Conservation (phyloP, 2,113 vertebrate genomes). For the Megaceryle maxima region DNA sequence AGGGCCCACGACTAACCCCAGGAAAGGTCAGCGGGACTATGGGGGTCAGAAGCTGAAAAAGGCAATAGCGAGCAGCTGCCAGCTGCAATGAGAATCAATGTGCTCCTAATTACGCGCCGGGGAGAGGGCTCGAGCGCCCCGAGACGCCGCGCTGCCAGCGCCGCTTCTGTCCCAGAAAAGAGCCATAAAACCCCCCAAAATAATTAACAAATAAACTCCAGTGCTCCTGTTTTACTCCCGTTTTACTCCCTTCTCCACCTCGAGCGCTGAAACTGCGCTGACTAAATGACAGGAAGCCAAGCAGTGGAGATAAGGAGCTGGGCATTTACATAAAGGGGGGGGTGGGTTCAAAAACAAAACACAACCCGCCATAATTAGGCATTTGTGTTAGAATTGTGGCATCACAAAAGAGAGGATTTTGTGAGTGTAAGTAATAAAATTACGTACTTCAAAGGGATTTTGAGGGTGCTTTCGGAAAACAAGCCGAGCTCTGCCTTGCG, state of each 20-base stretch:
- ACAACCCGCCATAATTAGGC: neutral
- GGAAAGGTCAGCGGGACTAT: constrained; percentile 81
- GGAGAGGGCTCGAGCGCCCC: neutral
- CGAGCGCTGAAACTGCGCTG: neutral
- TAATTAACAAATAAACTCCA: neutral
- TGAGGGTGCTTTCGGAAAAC: neutral
- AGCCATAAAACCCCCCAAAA: neutral
- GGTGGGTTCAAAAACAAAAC: neutral
- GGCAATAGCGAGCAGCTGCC: constrained; percentile 72
- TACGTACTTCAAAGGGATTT: neutral
- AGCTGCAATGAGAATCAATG: constrained; percentile 73
- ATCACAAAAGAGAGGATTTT: neutral
- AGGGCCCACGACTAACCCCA: constrained; percentile 78
- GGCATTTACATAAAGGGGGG: neutral
- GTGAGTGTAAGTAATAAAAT: neutral
- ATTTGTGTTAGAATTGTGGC: neutral
- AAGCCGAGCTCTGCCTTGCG: neutral
- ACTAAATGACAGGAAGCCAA: constrained; percentile 59
- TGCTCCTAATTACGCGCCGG: constrained; percentile 74
- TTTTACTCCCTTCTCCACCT: constrained; percentile 16
- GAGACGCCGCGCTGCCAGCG: neutral
- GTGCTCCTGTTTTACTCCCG: constrained; percentile 35
- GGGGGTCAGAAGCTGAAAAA: constrained; percentile 76
- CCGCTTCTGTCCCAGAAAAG: no score
- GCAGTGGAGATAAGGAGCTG: constrained; percentile 48